Evolutionary conservation across 1,140 invertebrate species (phyloP).

Genomic region (Drosophila hydei): DNA sequence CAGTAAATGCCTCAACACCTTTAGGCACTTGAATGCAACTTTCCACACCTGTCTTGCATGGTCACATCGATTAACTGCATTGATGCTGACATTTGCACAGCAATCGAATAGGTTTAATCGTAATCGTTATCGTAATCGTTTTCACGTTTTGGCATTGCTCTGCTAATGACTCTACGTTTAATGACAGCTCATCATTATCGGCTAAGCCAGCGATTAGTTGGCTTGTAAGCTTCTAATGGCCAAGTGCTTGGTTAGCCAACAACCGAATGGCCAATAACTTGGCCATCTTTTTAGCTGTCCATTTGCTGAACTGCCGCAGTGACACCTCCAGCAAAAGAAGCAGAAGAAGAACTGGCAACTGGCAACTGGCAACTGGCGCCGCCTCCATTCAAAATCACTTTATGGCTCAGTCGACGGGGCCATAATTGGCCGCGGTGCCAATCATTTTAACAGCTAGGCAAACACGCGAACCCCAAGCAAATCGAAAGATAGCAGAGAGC

Average conservation of each 20-base stretch:
- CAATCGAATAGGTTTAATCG: slow-evolving; percentile 14
- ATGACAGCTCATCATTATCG: slow-evolving; percentile 23
- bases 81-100: slow-evolving; percentile 11
- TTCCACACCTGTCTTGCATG: background rate
- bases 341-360: background rate
- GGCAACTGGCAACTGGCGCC: slow-evolving; percentile 49
- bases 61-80: slow-evolving; percentile 1
- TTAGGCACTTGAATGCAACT: background rate
- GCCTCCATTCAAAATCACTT: slow-evolving; percentile 80
- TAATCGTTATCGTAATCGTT: slow-evolving; percentile 24
- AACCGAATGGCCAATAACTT: slow-evolving; percentile 25
- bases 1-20: background rate
- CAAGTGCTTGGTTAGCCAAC: slow-evolving; percentile 1
- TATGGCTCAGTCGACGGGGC: slow-evolving; percentile 60
- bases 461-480: slow-evolving; percentile 61
- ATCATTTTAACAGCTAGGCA: slow-evolving; percentile 82
- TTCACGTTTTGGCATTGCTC: background rate
- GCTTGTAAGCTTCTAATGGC: slow-evolving; percentile 30
- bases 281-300: slow-evolving; percentile 50
- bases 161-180: slow-evolving; percentile 12
- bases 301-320: slow-evolving; percentile 70
- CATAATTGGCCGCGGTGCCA: slow-evolving; percentile 80
- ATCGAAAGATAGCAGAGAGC: slow-evolving; percentile 11
- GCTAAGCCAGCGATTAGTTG: slow-evolving; percentile 42
- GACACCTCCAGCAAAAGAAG: slow-evolving; percentile 58